Conservation (phyloP, 1,140 invertebrate genomes). For the Diorhabda elongata region DNA sequence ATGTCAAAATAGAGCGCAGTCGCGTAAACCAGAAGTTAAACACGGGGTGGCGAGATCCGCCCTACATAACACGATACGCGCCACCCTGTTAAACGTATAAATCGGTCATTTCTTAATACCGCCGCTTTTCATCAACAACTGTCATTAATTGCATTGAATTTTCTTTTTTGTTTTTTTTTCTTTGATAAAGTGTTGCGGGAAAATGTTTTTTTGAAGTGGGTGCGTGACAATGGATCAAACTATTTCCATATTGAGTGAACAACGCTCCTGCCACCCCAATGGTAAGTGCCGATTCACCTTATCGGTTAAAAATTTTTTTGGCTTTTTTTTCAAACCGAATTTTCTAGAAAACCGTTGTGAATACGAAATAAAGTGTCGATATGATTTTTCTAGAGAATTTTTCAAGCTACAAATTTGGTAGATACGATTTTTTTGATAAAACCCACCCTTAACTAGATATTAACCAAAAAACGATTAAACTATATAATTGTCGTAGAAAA, state of each 20-base stretch:
- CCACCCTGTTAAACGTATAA: constrained; percentile 19
- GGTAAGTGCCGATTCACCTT: constrained; percentile 24
- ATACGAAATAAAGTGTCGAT: too few species aligned
- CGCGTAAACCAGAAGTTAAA: constrained; percentile 45
- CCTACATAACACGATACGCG: constrained; percentile 30
- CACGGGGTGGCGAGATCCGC: constrained; percentile 46
- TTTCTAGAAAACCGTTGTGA: too few species aligned
- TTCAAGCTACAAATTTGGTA: too few species aligned
- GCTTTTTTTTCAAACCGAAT: too few species aligned
- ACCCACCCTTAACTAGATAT: too few species aligned
- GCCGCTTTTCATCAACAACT: constrained; percentile 17
- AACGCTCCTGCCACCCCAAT: constrained; percentile 27
- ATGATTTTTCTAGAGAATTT: too few species aligned
- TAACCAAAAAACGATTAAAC: too few species aligned
- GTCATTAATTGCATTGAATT: neutral
- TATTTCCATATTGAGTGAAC: constrained; percentile 18
- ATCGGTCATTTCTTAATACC: constrained; percentile 28
- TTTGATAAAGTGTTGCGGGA: constrained; percentile 1
- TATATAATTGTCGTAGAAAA: too few species aligned
- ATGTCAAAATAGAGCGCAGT: constrained; percentile 26
- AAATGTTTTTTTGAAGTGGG: neutral
- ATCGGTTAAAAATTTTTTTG: too few species aligned
- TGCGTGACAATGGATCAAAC: neutral
- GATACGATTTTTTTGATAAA: too few species aligned
- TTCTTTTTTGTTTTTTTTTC: neutral